A percentile compares a stretch with the other conserved stretches of the same genome.
Conservation (phyloP, 2,888 invertebrate genomes). For the Dynastes tityus region DNA sequence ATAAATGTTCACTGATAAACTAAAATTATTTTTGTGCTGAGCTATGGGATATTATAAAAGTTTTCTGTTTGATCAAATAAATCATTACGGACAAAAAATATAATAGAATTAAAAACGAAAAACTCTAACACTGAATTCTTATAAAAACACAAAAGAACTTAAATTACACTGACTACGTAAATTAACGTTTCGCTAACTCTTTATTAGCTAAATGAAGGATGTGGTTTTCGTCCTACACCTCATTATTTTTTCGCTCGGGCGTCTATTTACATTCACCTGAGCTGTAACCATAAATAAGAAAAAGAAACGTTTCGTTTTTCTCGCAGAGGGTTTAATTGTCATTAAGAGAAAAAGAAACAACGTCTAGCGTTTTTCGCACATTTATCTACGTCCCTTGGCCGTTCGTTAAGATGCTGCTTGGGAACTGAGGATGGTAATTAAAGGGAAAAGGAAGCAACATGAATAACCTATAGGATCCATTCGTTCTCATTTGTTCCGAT, state of each 20-base stretch:
- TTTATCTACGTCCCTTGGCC: background rate
- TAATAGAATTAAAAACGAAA: no score
- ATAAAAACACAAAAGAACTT: background rate
- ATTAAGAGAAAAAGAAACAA: conserved; percentile 9
- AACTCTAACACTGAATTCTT: background rate
- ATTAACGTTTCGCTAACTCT: conserved; percentile 2
- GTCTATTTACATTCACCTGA: background rate
- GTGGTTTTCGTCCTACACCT: conserved; percentile 4
- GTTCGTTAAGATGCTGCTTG: conserved; percentile 14
- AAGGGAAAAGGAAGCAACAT: conserved; percentile 4
- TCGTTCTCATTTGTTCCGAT: background rate
- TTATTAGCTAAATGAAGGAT: conserved; percentile 1
- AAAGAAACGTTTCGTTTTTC: conserved; percentile 5
- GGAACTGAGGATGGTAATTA: conserved; percentile 14
- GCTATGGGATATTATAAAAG: no score
- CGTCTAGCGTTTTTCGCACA: background rate
- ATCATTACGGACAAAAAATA: no score
- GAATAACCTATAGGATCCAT: background rate
- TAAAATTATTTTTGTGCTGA: no score
- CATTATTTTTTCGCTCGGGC: background rate
- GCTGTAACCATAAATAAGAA: background rate
- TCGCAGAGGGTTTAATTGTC: background rate
- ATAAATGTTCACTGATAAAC: no score
- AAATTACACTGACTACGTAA: background rate
- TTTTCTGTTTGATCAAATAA: no score